Evolutionary conservation across 2,888 invertebrate species (phyloP).

Genomic region (Nineta flava): DNA sequence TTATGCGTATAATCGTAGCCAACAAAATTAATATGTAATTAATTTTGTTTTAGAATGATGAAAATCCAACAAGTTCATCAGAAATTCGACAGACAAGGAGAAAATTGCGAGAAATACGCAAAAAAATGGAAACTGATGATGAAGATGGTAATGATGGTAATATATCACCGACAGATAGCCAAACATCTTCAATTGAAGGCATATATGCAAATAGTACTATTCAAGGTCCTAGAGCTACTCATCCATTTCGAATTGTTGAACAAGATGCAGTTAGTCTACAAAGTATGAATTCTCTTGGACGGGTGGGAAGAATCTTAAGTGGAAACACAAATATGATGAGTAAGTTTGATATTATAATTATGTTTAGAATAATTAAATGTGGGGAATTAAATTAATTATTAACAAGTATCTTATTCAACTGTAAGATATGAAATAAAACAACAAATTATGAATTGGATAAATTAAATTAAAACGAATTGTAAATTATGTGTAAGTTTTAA

Average conservation of each 20-base stretch:
- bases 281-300: slow-evolving; percentile 74
- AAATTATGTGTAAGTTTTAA: too few species aligned
- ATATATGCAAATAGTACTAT: slow-evolving; percentile 30
- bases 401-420: too few species aligned
- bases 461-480: too few species aligned
- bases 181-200: slow-evolving; percentile 63
- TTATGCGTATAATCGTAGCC: too few species aligned
- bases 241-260: slow-evolving; percentile 75
- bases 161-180: slow-evolving; percentile 58
- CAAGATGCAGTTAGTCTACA: slow-evolving; percentile 77
- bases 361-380: too few species aligned
- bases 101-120: slow-evolving; percentile 68
- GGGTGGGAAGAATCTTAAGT: slow-evolving; percentile 64
- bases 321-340: slow-evolving; percentile 47
- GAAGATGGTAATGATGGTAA: slow-evolving; percentile 50
- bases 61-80: not conserved
- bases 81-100: slow-evolving; percentile 28
- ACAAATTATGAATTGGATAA: too few species aligned
- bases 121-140: slow-evolving; percentile 76
- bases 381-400: too few species aligned
- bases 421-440: too few species aligned
- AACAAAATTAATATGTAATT: too few species aligned
- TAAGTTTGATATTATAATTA: too few species aligned
- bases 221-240: slow-evolving; percentile 33
- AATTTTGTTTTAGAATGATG: not conserved